Evolutionary conservation across 2,888 invertebrate species (phyloP), one percentile per base, ranked within the genome.

Genomic region (Sphaerophoria taeniata): DNA sequence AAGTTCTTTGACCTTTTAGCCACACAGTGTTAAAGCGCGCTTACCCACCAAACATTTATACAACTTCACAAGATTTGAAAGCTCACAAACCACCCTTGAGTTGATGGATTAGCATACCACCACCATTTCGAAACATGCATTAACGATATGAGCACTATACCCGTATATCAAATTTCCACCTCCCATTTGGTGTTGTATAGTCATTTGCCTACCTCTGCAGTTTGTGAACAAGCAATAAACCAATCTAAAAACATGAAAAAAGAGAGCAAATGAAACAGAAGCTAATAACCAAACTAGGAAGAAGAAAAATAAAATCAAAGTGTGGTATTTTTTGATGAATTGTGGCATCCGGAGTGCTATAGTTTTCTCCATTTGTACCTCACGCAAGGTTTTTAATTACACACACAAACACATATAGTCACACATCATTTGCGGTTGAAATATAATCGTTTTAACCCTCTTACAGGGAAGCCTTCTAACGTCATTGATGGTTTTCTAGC

Each of bases 361-460:
- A 67, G 67, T 51, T 51, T 39, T 67, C n/a, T 51, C 6, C 31
- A 36, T 58, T 65, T 71, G 53, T 74, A 1, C 45, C 43, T 79
- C 79, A 74, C 79, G 79, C 79, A 80, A 16, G 61, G 74, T 69
- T 74, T 67, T 74, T 80, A 80, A 80, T 80, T 74, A 80, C 61
- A 77, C 12, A n/a, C n/a, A n/a, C n/a, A n/a, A n/a, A n/a, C n/a
- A n/a, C n/a, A n/a, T n/a, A n/a, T n/a, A n/a, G n/a, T 45, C 45
- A 6, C 6, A 49, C 34, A 49, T 31, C 43, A 4, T 45, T n/a
- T 45, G 58, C 45, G 61, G 39, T 61, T 69, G 61, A 79, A 69
- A 69, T 47, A 36, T 43, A 69, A 74, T 69, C 69, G 53, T 51
- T 43, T 69, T 60, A 67, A 61, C 67, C 79, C 53, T 69, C 47